Evolutionary conservation across 2,797 vertebrate genomes (phyloP).

Genomic region (Trematomus bernacchii): DNA sequence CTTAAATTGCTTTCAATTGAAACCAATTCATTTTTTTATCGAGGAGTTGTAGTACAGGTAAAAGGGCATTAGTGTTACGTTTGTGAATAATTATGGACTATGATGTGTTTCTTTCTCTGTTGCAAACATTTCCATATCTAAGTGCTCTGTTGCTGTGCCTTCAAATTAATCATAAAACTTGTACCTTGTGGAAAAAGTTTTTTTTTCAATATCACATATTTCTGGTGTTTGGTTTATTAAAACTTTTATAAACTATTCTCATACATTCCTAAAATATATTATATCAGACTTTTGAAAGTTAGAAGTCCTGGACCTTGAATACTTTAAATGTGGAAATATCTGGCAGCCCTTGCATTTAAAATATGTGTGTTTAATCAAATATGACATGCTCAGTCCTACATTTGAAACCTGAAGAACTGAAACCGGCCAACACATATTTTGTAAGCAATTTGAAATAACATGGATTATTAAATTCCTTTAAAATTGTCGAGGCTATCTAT

Average conservation of each 20-base stretch:
- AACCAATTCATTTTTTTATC: conserved; percentile 8
- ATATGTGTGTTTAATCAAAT: no score
- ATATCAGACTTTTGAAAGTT: not conserved
- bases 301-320: not conserved
- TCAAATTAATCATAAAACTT: not conserved
- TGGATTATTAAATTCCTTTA: conserved; percentile 26
- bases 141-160: not conserved
- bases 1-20: conserved; percentile 3
- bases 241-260: not conserved
- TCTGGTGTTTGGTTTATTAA: not conserved
- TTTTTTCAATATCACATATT: conserved; percentile 3
- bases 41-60: not conserved
- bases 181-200: not conserved
- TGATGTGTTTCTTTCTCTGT: conserved; percentile 11
- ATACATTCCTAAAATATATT: not conserved
- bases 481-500: not conserved
- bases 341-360: no score
- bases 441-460: conserved; percentile 4
- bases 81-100: conserved; percentile 5
- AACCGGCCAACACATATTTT: conserved; percentile 31
- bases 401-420: conserved; percentile 45
- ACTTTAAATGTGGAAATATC: no score
- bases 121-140: not conserved
- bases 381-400: conserved; percentile 16
- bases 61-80: not conserved